Base-by-base conservation (phyloP, 2,113 vertebrate genomes). In the Heteronetta atricapilla region DNA sequence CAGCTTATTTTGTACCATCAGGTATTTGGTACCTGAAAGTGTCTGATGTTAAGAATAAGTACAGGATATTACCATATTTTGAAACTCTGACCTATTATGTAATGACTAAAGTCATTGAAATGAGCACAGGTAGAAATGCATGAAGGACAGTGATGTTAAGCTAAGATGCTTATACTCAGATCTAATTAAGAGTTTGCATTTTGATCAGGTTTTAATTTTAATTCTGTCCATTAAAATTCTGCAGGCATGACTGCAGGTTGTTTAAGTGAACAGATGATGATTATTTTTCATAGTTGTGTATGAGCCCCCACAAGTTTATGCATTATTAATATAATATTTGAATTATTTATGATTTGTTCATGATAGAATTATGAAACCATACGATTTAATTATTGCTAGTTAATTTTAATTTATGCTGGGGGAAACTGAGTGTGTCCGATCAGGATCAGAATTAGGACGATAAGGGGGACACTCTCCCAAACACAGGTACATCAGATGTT, bases 201-300 rank as follows among this genome's bases (percentile, higher is more conserved):
- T 95, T 95, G 36, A 85, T 93, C 46, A 82, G 75, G 31, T 80
- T 88, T 94, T 80, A 60, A 77, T 96, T 91, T 94, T 10, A 80
- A 86, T 94, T 80, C 59, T 82, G 28, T 13, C 58, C 50, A 85
- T 93, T 89, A 88, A 87, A 79, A 82, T 96, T 96, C 91, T 77
- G 42, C 48, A 34, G n/a, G 10, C 56, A 29, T 23, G 36, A 59
- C 48, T 80, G 26, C 28, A 82, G 68, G 78, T 53, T 66, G 12
- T 75, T 92, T 86, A 94, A 94, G 29, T 82, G 86, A 96, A 84
- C 13, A 90, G 53, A 85, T 87, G 48, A 62, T 78, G 12, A 59
- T 79, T 90, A 36, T 85, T 70, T 91, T 94, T 79, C 82, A 46
- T 55, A 63, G 36, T 66, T 58, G 28, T 83, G 22, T 76, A 22